Evolutionary conservation across 2,113 vertebrate genomes (phyloP).

Genomic region (Ranitomeya imitator): DNA sequence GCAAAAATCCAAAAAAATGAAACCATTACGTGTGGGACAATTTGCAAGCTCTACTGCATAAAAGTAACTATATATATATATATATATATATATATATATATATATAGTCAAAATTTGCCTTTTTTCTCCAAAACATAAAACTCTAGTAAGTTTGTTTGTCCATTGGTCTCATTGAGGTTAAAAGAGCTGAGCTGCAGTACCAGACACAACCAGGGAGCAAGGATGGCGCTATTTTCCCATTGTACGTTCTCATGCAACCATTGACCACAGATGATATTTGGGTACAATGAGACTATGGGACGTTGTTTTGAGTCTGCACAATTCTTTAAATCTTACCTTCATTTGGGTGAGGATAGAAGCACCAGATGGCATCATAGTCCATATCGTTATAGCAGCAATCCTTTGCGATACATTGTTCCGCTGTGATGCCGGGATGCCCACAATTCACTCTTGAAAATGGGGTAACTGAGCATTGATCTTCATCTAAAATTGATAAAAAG

Average conservation of each 20-base stretch:
- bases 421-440: conserved; percentile 54
- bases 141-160: background rate
- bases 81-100: too few species aligned
- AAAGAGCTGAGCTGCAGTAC: background rate
- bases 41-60: background rate
- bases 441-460: conserved; percentile 60
- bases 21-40: background rate
- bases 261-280: too few species aligned
- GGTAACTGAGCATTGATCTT: conserved; percentile 20
- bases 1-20: too few species aligned
- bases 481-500: background rate
- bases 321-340: background rate
- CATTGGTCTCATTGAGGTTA: background rate
- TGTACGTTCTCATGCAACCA: background rate
- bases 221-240: background rate
- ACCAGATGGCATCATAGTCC: conserved; percentile 58
- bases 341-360: conserved; percentile 59
- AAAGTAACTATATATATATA: too few species aligned
- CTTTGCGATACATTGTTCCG: conserved; percentile 38
- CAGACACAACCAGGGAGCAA: background rate
- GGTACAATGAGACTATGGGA: background rate
- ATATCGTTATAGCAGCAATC: conserved; percentile 62
- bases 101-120: too few species aligned
- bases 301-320: background rate
- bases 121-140: background rate